Evolutionary conservation across 2,113 vertebrate genomes (phyloP).

Genomic region (Conger conger): DNA sequence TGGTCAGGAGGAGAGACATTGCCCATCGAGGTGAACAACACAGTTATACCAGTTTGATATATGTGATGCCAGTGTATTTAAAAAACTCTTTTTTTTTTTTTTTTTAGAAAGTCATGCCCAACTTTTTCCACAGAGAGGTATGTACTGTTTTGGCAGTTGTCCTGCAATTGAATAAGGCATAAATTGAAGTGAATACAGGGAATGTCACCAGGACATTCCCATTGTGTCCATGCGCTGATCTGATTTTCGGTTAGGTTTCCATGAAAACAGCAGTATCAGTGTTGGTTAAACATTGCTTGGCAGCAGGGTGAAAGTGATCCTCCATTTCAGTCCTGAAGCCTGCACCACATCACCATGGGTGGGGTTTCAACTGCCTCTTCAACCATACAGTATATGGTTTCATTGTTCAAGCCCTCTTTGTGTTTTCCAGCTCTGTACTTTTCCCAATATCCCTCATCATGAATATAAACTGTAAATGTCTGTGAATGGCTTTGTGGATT

Average conservation of each 20-base stretch:
- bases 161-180: not conserved
- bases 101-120: not conserved
- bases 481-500: not conserved
- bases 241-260: constrained; percentile 6
- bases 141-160: not conserved
- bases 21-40: not conserved
- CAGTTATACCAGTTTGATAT: too few relatives aligned
- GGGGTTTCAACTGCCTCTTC: not conserved
- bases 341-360: not conserved
- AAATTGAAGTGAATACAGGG: not conserved
- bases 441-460: not conserved
- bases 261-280: not conserved
- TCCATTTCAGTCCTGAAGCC: not conserved
- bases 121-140: not conserved
- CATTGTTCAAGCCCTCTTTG: not conserved
- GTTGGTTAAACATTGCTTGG: not conserved
- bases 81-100: not conserved
- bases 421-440: not conserved
- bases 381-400: constrained; percentile 8
- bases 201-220: not conserved
- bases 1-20: not conserved
- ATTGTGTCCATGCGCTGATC: not conserved
- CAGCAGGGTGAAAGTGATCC: not conserved
- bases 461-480: not conserved
- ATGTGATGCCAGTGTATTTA: not conserved